Conservation (phyloP, 1,140 invertebrate genomes). For the Diabrotica virgifera region DNA sequence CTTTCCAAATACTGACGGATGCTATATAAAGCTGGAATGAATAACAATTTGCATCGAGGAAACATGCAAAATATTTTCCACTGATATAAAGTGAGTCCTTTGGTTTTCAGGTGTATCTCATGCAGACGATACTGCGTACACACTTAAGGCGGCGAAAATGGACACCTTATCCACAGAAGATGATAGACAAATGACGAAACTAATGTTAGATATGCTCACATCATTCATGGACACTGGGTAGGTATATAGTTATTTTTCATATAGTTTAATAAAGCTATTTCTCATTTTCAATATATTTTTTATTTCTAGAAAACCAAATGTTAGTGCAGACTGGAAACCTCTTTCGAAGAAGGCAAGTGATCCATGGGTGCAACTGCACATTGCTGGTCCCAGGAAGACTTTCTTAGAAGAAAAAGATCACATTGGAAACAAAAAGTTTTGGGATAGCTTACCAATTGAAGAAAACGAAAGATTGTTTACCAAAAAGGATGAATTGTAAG, state of each 20-base stretch:
- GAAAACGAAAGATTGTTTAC: slow-evolving; percentile 33
- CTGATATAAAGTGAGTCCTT: no score
- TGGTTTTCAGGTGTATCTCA: slow-evolving; percentile 34
- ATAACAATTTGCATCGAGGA: no score
- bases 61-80: no score
- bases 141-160: slow-evolving; percentile 29
- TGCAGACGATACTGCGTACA: slow-evolving; percentile 39
- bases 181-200: slow-evolving; percentile 31
- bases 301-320: slow-evolving; percentile 29
- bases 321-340: slow-evolving; percentile 25
- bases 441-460: slow-evolving; percentile 30
- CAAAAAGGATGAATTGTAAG: slow-evolving; percentile 10
- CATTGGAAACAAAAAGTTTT: slow-evolving; percentile 33
- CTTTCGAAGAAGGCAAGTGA: slow-evolving; percentile 22
- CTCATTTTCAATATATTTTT: slow-evolving; percentile 10
- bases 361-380: slow-evolving; percentile 26
- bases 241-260: no score
- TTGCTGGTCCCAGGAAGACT: slow-evolving; percentile 22
- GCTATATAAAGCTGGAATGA: no score
- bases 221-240: slow-evolving; percentile 34
- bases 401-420: slow-evolving; percentile 18
- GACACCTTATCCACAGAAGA: slow-evolving; percentile 30
- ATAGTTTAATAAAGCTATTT: no score
- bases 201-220: slow-evolving; percentile 29
- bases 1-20: no score